phyloP scores from a whole-genome alignment of 2,888 invertebrate species.

The Apamea crenata region DNA sequence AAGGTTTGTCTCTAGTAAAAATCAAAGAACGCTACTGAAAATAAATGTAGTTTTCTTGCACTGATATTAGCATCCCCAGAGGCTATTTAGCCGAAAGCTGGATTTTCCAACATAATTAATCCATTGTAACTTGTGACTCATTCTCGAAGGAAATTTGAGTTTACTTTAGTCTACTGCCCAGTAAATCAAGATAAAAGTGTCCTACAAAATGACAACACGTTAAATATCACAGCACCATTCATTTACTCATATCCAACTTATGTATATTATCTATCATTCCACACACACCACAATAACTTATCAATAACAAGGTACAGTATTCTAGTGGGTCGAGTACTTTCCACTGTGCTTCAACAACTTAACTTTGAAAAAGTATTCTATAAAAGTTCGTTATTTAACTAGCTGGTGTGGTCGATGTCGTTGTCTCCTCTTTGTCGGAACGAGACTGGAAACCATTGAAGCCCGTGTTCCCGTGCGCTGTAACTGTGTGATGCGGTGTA shows the following conservation, averaged over 20 bases:
- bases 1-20: background rate
- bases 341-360: conserved; percentile 51
- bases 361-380: conserved; percentile 57
- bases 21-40: background rate
- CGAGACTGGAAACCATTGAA: conserved; percentile 81
- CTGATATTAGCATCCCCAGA: background rate
- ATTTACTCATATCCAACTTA: conserved; percentile 79
- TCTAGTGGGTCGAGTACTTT: conserved; percentile 41
- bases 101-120: background rate
- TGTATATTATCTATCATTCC: conserved; percentile 66
- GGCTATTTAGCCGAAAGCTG: background rate
- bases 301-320: conserved; percentile 61
- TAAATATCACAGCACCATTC: conserved; percentile 85
- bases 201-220: conserved; percentile 62
- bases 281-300: conserved; percentile 78
- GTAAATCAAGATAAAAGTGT: background rate
- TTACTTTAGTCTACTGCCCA: background rate
- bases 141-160: background rate
- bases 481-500: conserved; percentile 73
- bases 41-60: background rate
- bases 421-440: conserved; percentile 73
- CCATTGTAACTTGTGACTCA: background rate
- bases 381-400: conserved; percentile 61
- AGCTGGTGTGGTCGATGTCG: conserved; percentile 63
- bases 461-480: conserved; percentile 79